Evolutionary conservation across 2,797 vertebrate species (phyloP).

Genomic region (Liasis olivaceus): DNA sequence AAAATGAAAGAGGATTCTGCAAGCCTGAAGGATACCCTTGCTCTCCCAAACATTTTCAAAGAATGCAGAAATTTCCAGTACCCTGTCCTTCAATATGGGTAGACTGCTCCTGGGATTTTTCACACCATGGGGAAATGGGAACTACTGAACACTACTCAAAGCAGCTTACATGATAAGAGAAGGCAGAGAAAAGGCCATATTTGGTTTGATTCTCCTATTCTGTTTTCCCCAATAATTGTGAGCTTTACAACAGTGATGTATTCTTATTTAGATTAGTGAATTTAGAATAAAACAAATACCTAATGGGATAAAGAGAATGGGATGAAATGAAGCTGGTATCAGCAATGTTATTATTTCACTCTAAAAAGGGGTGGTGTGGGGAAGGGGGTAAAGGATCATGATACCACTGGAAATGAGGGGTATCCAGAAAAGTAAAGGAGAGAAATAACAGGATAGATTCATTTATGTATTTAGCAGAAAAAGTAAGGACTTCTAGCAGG

Average conservation of each 20-base stretch:
- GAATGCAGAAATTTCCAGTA: background rate
- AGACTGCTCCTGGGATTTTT: background rate
- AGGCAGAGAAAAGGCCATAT: background rate
- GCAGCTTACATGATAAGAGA: background rate
- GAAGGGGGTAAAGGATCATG: slow-evolving; percentile 17
- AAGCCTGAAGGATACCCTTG: background rate
- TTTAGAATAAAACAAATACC: background rate
- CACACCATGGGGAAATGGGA: background rate
- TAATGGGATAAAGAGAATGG: slow-evolving; percentile 4
- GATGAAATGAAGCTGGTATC: background rate
- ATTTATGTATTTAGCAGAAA: slow-evolving; percentile 11
- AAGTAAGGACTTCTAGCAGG: background rate
- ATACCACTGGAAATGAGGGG: background rate
- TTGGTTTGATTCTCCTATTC: background rate
- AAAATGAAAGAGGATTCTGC: background rate
- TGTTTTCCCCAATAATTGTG: background rate
- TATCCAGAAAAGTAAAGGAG: background rate
- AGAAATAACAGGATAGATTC: background rate
- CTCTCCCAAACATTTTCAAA: background rate
- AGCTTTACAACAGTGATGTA: background rate
- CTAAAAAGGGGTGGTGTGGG: background rate
- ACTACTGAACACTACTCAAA: background rate
- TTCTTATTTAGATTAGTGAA: background rate
- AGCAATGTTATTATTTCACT: slow-evolving; percentile 13
- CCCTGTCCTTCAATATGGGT: background rate